These are phyloP conservation scores for Keiferia lycopersicella DNA, from an alignment of 2,888 invertebrate species.

Conservation along the genomic window DNA sequence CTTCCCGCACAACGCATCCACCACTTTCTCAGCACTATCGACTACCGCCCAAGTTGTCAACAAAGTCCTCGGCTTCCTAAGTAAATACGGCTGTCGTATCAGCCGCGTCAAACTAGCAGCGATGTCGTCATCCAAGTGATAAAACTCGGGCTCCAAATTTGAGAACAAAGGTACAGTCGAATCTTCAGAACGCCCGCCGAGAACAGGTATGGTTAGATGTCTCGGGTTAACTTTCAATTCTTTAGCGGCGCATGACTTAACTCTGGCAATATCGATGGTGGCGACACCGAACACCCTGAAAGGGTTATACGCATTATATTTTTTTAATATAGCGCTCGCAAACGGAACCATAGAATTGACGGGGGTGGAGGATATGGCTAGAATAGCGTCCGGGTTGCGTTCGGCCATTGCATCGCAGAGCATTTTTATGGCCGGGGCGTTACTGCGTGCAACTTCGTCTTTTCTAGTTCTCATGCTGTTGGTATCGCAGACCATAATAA, in stretches of 20 bases:
- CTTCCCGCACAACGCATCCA: constrained; percentile 51
- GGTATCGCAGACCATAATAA: constrained; percentile 55
- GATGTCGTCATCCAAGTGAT: constrained; percentile 43
- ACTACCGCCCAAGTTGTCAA: constrained; percentile 59
- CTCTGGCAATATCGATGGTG: constrained; percentile 56
- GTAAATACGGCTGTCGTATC: constrained; percentile 54
- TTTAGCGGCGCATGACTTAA: constrained; percentile 46
- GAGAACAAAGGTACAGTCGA: constrained; percentile 65
- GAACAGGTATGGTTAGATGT: constrained; percentile 53
- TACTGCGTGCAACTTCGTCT: constrained; percentile 55
- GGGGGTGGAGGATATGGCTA: constrained; percentile 61
- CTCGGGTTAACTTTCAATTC: constrained; percentile 47
- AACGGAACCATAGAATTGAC: constrained; percentile 62
- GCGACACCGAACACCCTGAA: constrained; percentile 62
- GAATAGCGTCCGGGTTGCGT: constrained; percentile 52
- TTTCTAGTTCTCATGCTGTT: constrained; percentile 38
- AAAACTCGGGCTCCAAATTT: constrained; percentile 47
- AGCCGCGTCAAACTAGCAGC: constrained; percentile 56
- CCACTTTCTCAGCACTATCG: constrained; percentile 54
- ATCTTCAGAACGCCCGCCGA: constrained; percentile 64
- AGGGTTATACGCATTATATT: constrained; percentile 55
- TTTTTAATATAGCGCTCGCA: constrained; percentile 51
- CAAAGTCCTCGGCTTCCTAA: constrained; percentile 50
- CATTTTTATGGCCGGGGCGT: constrained; percentile 51
- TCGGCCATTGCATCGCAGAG: constrained; percentile 53